Evolutionary conservation across 2,797 vertebrate species (phyloP).

Genomic region (Vireo griseus): DNA sequence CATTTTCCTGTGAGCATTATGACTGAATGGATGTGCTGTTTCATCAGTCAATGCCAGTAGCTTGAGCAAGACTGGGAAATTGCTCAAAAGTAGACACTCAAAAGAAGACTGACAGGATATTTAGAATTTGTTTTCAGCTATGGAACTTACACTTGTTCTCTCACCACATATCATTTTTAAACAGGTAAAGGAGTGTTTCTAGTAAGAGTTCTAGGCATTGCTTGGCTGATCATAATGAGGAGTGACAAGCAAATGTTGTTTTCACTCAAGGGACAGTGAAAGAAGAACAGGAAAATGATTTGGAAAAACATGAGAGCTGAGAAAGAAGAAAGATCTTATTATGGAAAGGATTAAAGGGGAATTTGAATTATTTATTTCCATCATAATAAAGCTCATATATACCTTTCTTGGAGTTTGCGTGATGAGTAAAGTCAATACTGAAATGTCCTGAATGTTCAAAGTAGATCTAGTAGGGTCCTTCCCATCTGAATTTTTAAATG

Average conservation of each 20-base stretch:
- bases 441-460: background rate
- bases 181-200: background rate
- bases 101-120: background rate
- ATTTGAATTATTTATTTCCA: background rate
- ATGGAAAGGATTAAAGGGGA: background rate
- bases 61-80: background rate
- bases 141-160: background rate
- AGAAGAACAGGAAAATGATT: background rate
- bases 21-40: background rate
- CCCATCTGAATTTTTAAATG: background rate
- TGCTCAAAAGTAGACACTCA: background rate
- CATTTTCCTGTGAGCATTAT: background rate
- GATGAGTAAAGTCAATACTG: background rate
- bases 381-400: background rate
- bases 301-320: background rate
- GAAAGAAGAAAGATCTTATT: background rate
- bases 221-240: background rate
- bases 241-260: background rate
- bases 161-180: background rate
- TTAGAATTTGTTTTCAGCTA: background rate
- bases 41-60: background rate
- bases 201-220: background rate
- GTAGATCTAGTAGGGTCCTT: background rate
- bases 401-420: background rate
- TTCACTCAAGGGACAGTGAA: background rate